Evolutionary conservation across 2,113 vertebrate species (phyloP).

Genomic region (Spermophilus dauricus): DNA sequence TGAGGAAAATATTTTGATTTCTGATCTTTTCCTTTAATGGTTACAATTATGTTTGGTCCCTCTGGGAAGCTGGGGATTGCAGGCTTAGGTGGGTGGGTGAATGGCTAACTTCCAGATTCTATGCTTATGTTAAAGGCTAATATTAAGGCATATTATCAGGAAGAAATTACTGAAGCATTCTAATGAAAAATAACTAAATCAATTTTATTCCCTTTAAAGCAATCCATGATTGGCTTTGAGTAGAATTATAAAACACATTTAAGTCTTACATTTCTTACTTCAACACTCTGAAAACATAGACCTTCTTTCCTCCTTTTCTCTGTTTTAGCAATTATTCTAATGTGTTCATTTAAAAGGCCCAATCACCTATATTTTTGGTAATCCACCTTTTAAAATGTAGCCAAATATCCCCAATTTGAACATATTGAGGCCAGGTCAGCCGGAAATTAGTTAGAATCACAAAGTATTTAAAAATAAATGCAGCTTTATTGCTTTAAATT

Average conservation of each 20-base stretch:
- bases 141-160: constrained; percentile 18
- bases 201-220: constrained; percentile 49
- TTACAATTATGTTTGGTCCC: not conserved
- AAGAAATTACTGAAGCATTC: constrained; percentile 30
- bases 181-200: constrained; percentile 48
- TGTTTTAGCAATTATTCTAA: not conserved
- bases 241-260: constrained; percentile 20
- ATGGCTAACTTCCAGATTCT: not conserved
- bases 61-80: not conserved
- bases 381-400: constrained; percentile 64
- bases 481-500: constrained; percentile 78
- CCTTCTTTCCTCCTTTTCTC: not conserved
- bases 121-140: constrained; percentile 4
- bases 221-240: not conserved
- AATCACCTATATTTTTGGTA: constrained; percentile 36
- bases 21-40: not conserved
- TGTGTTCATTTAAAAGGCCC: not conserved
- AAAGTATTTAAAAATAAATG: constrained; percentile 80
- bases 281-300: not conserved
- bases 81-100: not conserved
- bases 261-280: constrained; percentile 37
- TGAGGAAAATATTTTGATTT: constrained; percentile 3
- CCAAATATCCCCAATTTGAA: constrained; percentile 62
- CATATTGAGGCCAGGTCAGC: constrained; percentile 63
- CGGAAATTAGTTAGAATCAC: constrained; percentile 74